Base-by-base conservation (phyloP, 2,888 invertebrate genomes). In the Allolobophora icterica region DNA sequence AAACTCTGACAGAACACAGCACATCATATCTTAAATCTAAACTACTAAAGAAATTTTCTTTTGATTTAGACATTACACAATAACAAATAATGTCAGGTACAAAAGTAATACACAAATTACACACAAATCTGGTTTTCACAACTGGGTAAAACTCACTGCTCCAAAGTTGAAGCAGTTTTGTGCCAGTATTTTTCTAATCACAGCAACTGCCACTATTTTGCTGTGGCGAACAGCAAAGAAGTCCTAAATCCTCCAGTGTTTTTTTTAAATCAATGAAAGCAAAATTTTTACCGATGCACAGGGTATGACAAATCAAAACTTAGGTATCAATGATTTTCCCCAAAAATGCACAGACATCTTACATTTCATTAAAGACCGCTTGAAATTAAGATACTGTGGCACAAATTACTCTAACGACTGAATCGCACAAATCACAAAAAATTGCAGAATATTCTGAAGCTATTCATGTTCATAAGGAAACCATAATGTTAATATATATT, bases 41-140 rank as follows among this genome's bases (percentile, higher is more conserved):
- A 71, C 71, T n/a, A n/a, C n/a, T 8, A 30, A n/a, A 71, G 30
- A 71, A 71, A 21, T 52, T 52, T 52, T 24, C 24, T 52, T 52
- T 71, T 71, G 71, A 71, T 71, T 71, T 71, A 71, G 30, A n/a
- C 30, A 30, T n/a, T 71, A n/a, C n/a, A 30, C n/a, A n/a, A 71
- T 71, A 71, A n/a, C n/a, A 71, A 45, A 71, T n/a, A 71, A 71
- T n/a, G 71, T 11, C 71, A 71, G n/a, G 71, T 71, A 71, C 30
- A 30, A 71, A 71, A 71, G 30, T 71, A 71, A 30, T 71, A 71
- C 30, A 71, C 71, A 71, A 71, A n/a, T n/a, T 24, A 24, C 71
- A 71, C n/a, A 71, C n/a, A 71, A 71, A n/a, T 71, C 30, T 71
- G 71, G 71, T n/a, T n/a, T 71, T 71, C 71, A 71, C n/a, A 71